Conservation (phyloP, 2,888 invertebrate genomes). For the Miltochrista miniata region DNA sequence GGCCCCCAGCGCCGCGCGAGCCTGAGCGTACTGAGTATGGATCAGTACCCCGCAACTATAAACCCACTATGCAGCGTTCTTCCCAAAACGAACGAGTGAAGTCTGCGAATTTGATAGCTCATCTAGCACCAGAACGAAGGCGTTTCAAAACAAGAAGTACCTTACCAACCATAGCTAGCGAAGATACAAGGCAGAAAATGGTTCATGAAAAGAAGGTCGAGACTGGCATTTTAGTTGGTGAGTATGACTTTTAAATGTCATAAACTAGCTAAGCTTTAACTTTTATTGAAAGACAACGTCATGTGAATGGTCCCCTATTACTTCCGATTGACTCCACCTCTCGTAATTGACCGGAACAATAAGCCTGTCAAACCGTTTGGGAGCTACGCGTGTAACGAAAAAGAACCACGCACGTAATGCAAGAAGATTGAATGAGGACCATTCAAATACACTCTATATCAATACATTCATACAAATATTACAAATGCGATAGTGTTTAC, state of each 20-base stretch:
- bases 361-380: too few relatives aligned
- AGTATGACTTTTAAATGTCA: constrained; percentile 19
- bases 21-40: constrained; percentile 66
- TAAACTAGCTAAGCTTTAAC: too few relatives aligned
- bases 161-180: constrained; percentile 30
- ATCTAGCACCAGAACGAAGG: constrained; percentile 74
- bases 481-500: too few relatives aligned
- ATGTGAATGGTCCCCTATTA: too few relatives aligned
- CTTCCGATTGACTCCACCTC: too few relatives aligned
- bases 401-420: too few relatives aligned
- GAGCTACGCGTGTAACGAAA: too few relatives aligned
- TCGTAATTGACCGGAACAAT: too few relatives aligned
- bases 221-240: constrained; percentile 75
- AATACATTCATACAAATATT: too few relatives aligned
- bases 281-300: too few relatives aligned
- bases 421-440: too few relatives aligned
- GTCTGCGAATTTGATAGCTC: constrained; percentile 84
- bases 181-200: constrained; percentile 58
- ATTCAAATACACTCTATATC: too few relatives aligned
- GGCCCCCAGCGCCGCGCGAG: constrained; percentile 74
- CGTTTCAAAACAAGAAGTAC: constrained; percentile 53
- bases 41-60: constrained; percentile 50
- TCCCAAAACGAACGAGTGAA: constrained; percentile 78
- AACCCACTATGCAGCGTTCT: constrained; percentile 68
- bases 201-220: constrained; percentile 78